Evolutionary conservation across 2,797 vertebrate genomes (phyloP).

Genomic region (Mallotus villosus): DNA sequence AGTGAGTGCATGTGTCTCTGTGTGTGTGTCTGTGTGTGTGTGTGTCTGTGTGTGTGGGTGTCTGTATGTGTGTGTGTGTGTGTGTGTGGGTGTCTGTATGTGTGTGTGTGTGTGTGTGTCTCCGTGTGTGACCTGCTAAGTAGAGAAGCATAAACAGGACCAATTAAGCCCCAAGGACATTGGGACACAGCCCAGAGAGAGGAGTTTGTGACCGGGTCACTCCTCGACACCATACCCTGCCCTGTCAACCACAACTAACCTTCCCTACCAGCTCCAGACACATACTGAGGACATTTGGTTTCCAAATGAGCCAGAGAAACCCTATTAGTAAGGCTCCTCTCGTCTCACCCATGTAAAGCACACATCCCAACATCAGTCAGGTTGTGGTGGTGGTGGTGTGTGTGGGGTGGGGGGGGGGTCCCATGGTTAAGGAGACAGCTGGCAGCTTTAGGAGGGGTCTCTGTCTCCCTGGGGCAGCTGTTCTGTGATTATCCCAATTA

Average conservation of each 20-base stretch:
- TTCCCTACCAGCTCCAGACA: not conserved
- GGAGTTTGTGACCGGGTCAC: not conserved
- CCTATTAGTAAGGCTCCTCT: too few species aligned
- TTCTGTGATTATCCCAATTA: conserved; percentile 35
- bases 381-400: not conserved
- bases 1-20: too few species aligned
- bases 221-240: not conserved
- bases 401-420: not conserved
- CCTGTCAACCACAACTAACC: too few species aligned
- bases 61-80: too few species aligned
- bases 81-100: too few species aligned
- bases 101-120: not conserved
- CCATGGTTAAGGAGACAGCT: conserved; percentile 1
- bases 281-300: not conserved
- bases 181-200: not conserved
- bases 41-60: not conserved
- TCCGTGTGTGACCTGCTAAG: not conserved
- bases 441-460: conserved; percentile 11
- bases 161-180: conserved; percentile 32
- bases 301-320: too few species aligned
- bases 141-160: conserved; percentile 12
- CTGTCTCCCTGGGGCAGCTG: conserved; percentile 13
- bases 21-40: not conserved
- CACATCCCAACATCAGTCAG: conserved; percentile 1
- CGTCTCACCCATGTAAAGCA: not conserved